These are phyloP conservation scores for Ceyx melanurus DNA, from an alignment of 2,113 vertebrate genomes.

Conservation along the genomic window DNA sequence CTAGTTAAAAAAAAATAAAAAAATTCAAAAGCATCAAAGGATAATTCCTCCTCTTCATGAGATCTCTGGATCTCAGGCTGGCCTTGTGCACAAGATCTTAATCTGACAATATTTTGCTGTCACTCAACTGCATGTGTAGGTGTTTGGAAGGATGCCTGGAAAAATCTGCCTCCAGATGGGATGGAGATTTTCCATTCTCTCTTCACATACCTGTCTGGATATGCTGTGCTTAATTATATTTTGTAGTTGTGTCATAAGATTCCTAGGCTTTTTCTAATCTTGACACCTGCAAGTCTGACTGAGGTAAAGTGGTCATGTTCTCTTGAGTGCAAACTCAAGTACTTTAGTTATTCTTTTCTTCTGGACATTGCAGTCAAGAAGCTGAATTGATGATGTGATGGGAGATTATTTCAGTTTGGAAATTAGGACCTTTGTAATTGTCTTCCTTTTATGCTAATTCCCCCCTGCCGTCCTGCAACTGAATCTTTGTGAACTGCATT, in stretches of 20 bases:
- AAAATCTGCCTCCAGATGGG: not conserved
- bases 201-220: not conserved
- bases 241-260: not conserved
- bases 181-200: not conserved
- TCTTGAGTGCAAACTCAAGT: not conserved
- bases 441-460: not conserved
- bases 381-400: not conserved
- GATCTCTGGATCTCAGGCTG: not conserved
- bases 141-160: not conserved
- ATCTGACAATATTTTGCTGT: not conserved
- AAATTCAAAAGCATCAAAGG: not conserved
- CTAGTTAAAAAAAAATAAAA: not conserved
- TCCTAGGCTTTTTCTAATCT: not conserved
- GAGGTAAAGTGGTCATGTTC: not conserved
- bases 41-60: not conserved
- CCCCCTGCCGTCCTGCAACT: fast-evolving
- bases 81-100: not conserved
- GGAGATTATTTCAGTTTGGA: not conserved
- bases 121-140: not conserved
- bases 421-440: not conserved
- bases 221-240: not conserved
- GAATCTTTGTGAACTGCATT: not conserved
- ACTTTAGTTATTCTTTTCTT: not conserved
- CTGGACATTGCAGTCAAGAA: not conserved
- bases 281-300: not conserved